phyloP scores from a whole-genome alignment of 2,888 invertebrate species.

The Tipula vernalis region DNA sequence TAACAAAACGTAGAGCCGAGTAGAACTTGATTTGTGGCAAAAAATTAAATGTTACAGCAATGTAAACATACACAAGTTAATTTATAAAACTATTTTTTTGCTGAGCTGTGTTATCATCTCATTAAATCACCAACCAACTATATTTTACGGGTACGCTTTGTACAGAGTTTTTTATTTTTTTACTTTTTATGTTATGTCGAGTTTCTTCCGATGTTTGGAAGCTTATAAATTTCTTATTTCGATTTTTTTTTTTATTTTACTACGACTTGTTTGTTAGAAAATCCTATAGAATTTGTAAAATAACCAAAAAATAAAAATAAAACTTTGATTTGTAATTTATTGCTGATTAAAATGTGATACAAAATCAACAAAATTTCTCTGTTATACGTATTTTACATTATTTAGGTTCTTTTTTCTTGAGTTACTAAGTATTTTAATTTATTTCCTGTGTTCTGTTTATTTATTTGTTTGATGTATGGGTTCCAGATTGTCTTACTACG shows the following conservation, averaged over 20 bases:
- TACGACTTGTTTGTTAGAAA: not conserved
- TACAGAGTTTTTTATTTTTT: not conserved
- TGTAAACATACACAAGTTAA: not conserved
- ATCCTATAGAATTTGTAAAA: not conserved
- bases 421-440: constrained; percentile 4
- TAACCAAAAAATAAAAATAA: not conserved
- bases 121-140: not conserved
- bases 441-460: not conserved
- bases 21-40: not conserved
- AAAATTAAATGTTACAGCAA: not conserved
- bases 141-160: not conserved
- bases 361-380: not conserved
- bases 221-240: not conserved
- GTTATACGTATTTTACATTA: not conserved
- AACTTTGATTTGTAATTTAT: not conserved
- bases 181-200: not conserved
- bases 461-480: not conserved
- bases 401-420: too few relatives aligned
- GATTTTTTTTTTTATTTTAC: not conserved
- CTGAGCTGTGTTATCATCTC: not conserved
- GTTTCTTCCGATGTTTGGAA: not conserved
- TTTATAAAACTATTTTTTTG: not conserved
- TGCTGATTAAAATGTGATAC: not conserved
- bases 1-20: not conserved
- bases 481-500: too few relatives aligned